Conservation (phyloP, 2,888 invertebrate species). For the Pyrgus malvae region DNA sequence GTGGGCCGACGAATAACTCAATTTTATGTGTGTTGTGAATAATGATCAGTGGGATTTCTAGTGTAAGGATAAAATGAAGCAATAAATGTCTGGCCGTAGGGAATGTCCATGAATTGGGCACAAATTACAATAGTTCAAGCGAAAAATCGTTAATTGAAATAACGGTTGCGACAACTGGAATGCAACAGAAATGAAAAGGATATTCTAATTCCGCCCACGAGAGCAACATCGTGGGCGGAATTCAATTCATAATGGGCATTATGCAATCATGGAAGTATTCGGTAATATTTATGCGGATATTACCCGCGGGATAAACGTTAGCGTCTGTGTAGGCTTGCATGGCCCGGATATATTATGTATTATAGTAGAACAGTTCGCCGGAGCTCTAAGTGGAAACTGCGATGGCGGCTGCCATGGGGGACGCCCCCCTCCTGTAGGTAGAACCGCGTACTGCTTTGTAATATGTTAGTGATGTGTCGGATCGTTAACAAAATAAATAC, state of each 20-base stretch:
- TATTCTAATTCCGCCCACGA: slow-evolving; percentile 20
- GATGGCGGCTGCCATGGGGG: slow-evolving; percentile 44
- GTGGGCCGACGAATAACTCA: slow-evolving; percentile 1
- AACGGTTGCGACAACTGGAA: not conserved
- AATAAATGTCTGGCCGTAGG: too few species aligned
- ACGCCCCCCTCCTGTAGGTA: slow-evolving; percentile 28
- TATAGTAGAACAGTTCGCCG: slow-evolving; percentile 40
- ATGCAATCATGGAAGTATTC: slow-evolving; percentile 21
- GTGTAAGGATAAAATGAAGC: too few species aligned
- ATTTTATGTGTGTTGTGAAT: too few species aligned
- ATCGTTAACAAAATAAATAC: too few species aligned
- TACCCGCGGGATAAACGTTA: slow-evolving; percentile 30
- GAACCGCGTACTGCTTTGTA: slow-evolving; percentile 12
- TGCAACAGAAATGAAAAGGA: slow-evolving; percentile 13
- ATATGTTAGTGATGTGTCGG: too few species aligned
- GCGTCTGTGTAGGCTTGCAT: slow-evolving; percentile 37
- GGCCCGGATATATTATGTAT: slow-evolving; percentile 36
- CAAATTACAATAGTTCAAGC: too few species aligned
- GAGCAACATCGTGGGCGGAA: slow-evolving; percentile 9
- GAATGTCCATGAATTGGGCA: too few species aligned
- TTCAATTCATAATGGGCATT: slow-evolving; percentile 17
- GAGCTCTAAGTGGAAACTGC: slow-evolving; percentile 45
- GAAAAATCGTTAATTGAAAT: not conserved
- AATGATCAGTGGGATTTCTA: not conserved
- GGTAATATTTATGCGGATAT: slow-evolving; percentile 15